Evolutionary conservation across 2,113 vertebrate species (phyloP), one percentile per base, ranked within the genome.

Genomic region (Macquaria ambigua): DNA sequence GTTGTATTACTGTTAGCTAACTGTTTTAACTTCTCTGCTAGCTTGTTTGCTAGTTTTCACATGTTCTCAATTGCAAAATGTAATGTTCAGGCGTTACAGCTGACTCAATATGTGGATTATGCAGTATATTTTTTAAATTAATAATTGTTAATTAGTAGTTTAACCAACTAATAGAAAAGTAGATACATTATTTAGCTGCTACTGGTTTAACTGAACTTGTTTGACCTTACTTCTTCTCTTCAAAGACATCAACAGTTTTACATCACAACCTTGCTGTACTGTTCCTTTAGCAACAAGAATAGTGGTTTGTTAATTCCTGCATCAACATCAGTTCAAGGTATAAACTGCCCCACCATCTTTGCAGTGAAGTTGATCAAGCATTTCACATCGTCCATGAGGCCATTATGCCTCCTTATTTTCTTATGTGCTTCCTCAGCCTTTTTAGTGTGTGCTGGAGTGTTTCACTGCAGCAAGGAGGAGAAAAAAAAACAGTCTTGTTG

Each of bases 401-500:
- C 83, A 77, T 77, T 80, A 80, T 3, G 34, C 46, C 55, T 82
- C 39, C 69, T 71, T 63, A 75, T 81, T 81, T 86, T 74, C 84
- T 76, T n/a, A 59, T 75, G 48, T 83, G 84, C 71, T 58, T 84
- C 43, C 56, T 84, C 74, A 82, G 77, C 67, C 63, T 83, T 79
- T 84, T 87, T 77, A 69, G 52, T 28, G 46, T 63, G 79, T 46
- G 41, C 41, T 81, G 53, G 55, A 76, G 74, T 68, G 70, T 78
- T 86, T 79, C 50, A 86, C 87, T 85, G 73, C 78, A 61, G 8
- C 77, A 53, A 63, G 64, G 34, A 58, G 46, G 21, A 23, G 52
- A 3, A 20, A 74, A 72, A 48, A 56, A 20, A 59, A 37, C 12
- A 12, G 61, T 64, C 43, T 66, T 83, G 62, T 85, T 81, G 69